A percentile compares a stretch with the other conserved stretches of the same genome.
Evolutionary conservation across 1,140 invertebrate species (phyloP).

Genomic region (Heliconius hewitsoni): DNA sequence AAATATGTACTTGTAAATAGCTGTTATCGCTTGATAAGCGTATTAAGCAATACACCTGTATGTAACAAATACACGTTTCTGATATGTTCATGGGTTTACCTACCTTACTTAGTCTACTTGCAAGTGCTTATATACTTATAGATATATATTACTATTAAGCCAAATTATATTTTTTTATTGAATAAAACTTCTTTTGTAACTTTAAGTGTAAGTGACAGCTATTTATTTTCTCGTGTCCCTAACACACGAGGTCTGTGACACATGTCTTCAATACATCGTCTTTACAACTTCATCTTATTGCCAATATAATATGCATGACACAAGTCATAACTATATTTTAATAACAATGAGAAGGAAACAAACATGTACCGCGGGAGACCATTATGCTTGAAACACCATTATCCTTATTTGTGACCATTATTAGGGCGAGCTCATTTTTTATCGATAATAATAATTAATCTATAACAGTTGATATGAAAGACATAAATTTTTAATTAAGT

Average conservation of each 20-base stretch:
- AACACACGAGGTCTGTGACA: constrained; percentile 49
- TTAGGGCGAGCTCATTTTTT: not conserved
- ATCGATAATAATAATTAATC: not conserved
- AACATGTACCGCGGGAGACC: not conserved
- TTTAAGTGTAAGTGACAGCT: constrained; percentile 57
- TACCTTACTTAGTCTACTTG: not conserved
- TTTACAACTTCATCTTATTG: constrained; percentile 18
- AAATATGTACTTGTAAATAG: not conserved
- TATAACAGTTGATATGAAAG: constrained; percentile 1
- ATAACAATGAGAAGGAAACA: constrained; percentile 11
- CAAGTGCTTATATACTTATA: not conserved
- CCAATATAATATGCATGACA: constrained; percentile 20
- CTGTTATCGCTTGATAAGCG: no score
- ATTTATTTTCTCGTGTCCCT: constrained; percentile 57
- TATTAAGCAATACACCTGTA: no score
- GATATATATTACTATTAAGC: not conserved
- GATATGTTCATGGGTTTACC: no score
- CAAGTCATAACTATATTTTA: constrained; percentile 1
- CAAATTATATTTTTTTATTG: constrained; percentile 49
- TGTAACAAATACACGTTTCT: no score
- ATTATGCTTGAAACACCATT: not conserved
- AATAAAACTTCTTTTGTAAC: constrained; percentile 46
- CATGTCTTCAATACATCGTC: constrained; percentile 36
- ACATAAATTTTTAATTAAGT: not conserved
- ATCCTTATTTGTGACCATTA: constrained; percentile 7